Base-by-base conservation (phyloP, 30 jellyfish, hydroid and myxozoan species). In the Mastigias papua region DNA sequence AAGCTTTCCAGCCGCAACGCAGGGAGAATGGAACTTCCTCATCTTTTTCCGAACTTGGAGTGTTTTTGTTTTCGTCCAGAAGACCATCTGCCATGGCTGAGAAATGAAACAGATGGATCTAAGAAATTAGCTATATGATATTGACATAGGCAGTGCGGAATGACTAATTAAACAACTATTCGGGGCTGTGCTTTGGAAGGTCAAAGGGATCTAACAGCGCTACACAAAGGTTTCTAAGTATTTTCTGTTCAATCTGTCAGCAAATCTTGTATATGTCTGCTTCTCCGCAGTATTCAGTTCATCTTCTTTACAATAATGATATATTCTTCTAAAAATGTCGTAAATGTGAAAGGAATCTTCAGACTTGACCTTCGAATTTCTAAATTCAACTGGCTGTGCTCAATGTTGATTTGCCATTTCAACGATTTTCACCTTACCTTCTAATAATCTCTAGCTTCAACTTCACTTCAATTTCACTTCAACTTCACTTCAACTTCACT, bases 1-100 rank as follows among this genome's bases (percentile, higher is more conserved):
- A 94, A 31, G 86, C 17, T 26, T 95, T 51, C 70, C 82, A 76
- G 7, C 99, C 99, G 58, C 96, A 87, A 2, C 81, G 81, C 54
- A 87, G 60, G 1, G 84, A 33, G 78, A 77, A 58, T 1, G 66
- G 76, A 6, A 1, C 60, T 0, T 48, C 73, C 48, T 65, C 90
- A 16, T 48, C 76, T 57, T 76, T 54, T 6, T 49, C 77, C 29
- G 74, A 21, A 1, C 51, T 68, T 35, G 71, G 83, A 11, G 54
- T 51, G 48, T 87, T 87, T 37, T 49, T 28, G 48, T 73, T 78
- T 6, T 82, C 94, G 33, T 90, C 93, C 32, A 73, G 68, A 21
- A 73, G 69, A 27, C 76, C 83, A 20, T 87, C 96, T 1, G 88
- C 94, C 88, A 73, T 76, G 50, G 21, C 94, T 73, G 71, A 4